Evolutionary conservation across 1,140 invertebrate genomes (phyloP).

Genomic region (Batillaria attramentaria): DNA sequence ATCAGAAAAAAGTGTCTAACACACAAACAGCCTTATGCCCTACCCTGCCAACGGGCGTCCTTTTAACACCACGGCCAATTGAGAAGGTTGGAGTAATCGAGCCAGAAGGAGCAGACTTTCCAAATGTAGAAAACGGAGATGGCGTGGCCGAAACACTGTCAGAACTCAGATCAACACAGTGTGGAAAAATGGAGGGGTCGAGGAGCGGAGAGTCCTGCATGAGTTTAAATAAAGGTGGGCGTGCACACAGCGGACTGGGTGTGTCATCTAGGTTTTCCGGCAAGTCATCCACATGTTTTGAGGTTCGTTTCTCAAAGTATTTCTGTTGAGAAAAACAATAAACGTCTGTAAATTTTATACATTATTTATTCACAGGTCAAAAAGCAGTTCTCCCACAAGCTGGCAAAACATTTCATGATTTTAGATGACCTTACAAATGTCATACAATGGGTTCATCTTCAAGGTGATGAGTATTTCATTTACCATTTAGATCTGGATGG

Average conservation of each 20-base stretch:
- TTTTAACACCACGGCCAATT: too few species aligned
- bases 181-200: constrained; percentile 35
- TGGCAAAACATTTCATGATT: too few species aligned
- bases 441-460: too few species aligned
- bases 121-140: constrained; percentile 60
- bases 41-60: too few species aligned
- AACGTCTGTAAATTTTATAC: too few species aligned
- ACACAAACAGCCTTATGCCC: too few species aligned
- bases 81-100: not conserved
- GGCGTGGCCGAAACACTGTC: constrained; percentile 26
- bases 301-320: constrained; percentile 9
- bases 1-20: too few species aligned
- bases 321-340: constrained; percentile 13
- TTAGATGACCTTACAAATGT: too few species aligned
- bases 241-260: constrained; percentile 38
- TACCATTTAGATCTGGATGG: too few species aligned
- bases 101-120: constrained; percentile 45
- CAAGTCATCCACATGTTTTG: constrained; percentile 27
- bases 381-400: too few species aligned
- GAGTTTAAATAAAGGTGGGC: constrained; percentile 39
- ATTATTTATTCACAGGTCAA: too few species aligned
- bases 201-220: constrained; percentile 29
- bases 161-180: constrained; percentile 39
- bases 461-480: too few species aligned
- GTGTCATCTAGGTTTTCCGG: constrained; percentile 37